Percentiles rank a stretch among this genome's conserved stretches.
Conservation (phyloP, 2,888 invertebrate genomes). For the Ectropis crepuscularia region DNA sequence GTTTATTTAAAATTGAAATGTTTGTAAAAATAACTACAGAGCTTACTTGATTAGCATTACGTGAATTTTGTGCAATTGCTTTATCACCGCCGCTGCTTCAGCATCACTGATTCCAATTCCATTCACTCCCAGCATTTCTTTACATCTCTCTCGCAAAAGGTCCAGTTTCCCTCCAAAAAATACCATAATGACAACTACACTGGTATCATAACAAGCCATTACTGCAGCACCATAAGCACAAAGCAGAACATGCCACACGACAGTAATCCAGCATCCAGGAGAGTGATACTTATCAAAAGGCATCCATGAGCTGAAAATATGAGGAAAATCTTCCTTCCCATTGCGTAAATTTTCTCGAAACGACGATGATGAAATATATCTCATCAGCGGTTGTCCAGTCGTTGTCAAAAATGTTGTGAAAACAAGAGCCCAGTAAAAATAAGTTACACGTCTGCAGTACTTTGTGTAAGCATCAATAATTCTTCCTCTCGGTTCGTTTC, state of each 20-base stretch:
- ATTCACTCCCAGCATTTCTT: conserved; percentile 55
- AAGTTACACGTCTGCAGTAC: conserved; percentile 65
- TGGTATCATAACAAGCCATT: conserved; percentile 67
- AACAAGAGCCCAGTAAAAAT: conserved; percentile 69
- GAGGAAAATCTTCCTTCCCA: conserved; percentile 67
- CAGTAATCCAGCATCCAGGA: conserved; percentile 69
- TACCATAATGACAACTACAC: conserved; percentile 64
- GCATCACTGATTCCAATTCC: conserved; percentile 45
- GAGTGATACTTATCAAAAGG: conserved; percentile 68
- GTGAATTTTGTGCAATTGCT: conserved; percentile 62
- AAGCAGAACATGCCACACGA: conserved; percentile 59
- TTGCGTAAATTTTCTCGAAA: conserved; percentile 61
- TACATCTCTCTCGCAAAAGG: conserved; percentile 65
- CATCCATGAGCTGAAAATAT: conserved; percentile 75
- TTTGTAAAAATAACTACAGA: background rate
- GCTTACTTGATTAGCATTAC: conserved; percentile 67
- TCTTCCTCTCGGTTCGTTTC: conserved; percentile 46
- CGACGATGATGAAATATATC: conserved; percentile 56
- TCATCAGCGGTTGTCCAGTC: conserved; percentile 57
- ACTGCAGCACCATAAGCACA: conserved; percentile 63
- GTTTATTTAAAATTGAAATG: too few species aligned
- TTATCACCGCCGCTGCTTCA: conserved; percentile 48
- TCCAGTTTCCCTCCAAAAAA: conserved; percentile 73
- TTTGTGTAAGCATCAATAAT: conserved; percentile 65
- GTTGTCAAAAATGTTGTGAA: conserved; percentile 63